phyloP scores from a whole-genome alignment of 2,113 vertebrate genomes.

The Lophotis ruficrista region DNA sequence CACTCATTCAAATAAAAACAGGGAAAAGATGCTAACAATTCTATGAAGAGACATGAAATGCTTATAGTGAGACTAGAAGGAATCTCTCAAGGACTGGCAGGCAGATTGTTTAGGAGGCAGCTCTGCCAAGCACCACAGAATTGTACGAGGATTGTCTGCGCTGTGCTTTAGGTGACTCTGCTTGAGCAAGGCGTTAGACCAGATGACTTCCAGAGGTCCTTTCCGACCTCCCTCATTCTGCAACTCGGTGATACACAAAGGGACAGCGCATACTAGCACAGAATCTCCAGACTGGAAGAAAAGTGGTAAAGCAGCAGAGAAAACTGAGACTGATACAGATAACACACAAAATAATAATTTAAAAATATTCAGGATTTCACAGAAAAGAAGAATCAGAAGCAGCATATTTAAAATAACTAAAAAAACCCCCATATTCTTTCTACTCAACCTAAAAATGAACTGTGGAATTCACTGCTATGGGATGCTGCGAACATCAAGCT shows the following conservation, averaged over 20 bases:
- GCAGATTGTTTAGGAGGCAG: background rate
- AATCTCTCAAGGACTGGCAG: rapidly evolving
- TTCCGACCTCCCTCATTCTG: background rate
- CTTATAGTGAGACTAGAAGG: background rate
- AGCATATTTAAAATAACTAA: background rate
- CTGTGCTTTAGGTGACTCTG: background rate
- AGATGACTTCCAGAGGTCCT: background rate
- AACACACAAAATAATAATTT: background rate
- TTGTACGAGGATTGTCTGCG: background rate
- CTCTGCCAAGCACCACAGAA: background rate
- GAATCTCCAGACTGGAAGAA: background rate
- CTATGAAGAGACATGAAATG: background rate
- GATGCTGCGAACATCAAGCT: background rate
- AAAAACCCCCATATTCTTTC: background rate
- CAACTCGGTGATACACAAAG: background rate
- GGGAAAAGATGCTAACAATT: background rate
- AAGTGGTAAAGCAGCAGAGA: background rate
- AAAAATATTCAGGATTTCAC: background rate
- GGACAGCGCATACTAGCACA: background rate
- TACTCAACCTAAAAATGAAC: background rate
- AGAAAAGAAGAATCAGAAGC: background rate
- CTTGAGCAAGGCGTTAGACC: background rate
- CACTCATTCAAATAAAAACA: background rate
- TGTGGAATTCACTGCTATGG: background rate
- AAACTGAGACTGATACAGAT: background rate